A percentile compares a stretch with the other conserved stretches of the same genome.
Conservation (phyloP, 2,113 vertebrate genomes). For the Carollia perspicillata region DNA sequence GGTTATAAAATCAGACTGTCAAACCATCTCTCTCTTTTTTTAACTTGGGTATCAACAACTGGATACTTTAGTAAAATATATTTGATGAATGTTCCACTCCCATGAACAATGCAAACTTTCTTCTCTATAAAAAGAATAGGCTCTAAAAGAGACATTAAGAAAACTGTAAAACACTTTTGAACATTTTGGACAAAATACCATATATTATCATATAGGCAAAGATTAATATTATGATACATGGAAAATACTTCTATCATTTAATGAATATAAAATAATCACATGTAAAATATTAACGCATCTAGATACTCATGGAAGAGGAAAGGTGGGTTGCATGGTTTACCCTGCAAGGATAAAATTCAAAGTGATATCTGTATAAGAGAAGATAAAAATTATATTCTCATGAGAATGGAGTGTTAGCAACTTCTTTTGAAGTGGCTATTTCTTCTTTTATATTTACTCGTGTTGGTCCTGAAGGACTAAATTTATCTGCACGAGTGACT, state of each 20-base stretch:
- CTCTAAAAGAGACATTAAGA: background rate
- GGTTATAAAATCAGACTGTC: background rate
- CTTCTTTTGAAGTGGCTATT: background rate
- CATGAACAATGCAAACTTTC: background rate
- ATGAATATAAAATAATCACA: background rate
- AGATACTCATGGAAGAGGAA: background rate
- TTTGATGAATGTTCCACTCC: background rate
- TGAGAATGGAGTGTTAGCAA: background rate
- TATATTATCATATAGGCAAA: background rate
- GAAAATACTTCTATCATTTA: background rate
- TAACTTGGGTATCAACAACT: background rate
- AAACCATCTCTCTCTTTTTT: background rate
- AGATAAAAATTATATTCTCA: background rate
- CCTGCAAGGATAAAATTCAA: background rate
- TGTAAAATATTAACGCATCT: background rate
- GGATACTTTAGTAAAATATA: background rate
- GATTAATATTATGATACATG: background rate
- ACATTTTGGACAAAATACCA: background rate
- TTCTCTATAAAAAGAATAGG: background rate
- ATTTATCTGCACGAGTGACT: background rate
- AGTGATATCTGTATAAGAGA: background rate
- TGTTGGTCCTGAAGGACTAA: background rate
- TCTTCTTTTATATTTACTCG: background rate
- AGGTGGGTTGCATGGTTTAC: background rate
- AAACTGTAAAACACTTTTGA: background rate